phyloP scores from a whole-genome alignment of 2,797 vertebrate species.

The Lacerta bilineata region DNA sequence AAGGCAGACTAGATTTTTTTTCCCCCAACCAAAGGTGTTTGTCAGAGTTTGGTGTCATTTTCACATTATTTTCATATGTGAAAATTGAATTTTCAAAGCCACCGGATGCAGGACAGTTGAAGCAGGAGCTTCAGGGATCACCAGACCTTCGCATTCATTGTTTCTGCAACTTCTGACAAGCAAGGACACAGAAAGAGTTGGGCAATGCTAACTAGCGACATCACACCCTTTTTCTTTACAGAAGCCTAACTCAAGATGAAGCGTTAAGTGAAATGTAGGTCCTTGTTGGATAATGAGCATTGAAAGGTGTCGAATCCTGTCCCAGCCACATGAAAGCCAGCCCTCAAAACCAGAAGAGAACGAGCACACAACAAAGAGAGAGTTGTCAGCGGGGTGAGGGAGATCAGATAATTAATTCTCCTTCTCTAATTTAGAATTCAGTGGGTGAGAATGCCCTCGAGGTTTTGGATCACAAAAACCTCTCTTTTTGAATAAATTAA shows the following conservation, averaged over 20 bases:
- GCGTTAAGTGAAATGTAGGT: slow-evolving; percentile 22
- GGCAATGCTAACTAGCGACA: slow-evolving; percentile 39
- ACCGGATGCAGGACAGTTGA: slow-evolving; percentile 48
- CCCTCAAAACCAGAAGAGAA: slow-evolving; percentile 8
- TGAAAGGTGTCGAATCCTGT: slow-evolving; percentile 35
- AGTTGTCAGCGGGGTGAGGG: background rate
- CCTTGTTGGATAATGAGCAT: slow-evolving; percentile 51
- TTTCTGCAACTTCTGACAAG: slow-evolving; percentile 59
- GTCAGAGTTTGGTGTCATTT: slow-evolving; percentile 58
- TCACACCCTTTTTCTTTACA: slow-evolving; percentile 24
- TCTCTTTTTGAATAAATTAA: slow-evolving; percentile 47
- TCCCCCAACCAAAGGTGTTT: background rate
- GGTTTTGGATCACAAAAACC: slow-evolving; percentile 42
- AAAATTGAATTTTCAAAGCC: slow-evolving; percentile 51
- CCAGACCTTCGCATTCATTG: slow-evolving; percentile 56
- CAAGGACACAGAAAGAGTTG: slow-evolving; percentile 63
- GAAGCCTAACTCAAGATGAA: slow-evolving; percentile 47
- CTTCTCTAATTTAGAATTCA: slow-evolving; percentile 41
- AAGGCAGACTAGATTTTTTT: background rate
- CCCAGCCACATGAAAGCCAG: slow-evolving; percentile 39
- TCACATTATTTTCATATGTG: slow-evolving; percentile 52
- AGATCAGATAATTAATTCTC: slow-evolving; percentile 43
- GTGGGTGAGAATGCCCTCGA: slow-evolving; percentile 7
- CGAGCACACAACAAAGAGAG: background rate
- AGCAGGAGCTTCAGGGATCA: slow-evolving; percentile 48